Evolutionary conservation across 2,797 vertebrate genomes (phyloP).

Genomic region (Hipposideros larvatus): DNA sequence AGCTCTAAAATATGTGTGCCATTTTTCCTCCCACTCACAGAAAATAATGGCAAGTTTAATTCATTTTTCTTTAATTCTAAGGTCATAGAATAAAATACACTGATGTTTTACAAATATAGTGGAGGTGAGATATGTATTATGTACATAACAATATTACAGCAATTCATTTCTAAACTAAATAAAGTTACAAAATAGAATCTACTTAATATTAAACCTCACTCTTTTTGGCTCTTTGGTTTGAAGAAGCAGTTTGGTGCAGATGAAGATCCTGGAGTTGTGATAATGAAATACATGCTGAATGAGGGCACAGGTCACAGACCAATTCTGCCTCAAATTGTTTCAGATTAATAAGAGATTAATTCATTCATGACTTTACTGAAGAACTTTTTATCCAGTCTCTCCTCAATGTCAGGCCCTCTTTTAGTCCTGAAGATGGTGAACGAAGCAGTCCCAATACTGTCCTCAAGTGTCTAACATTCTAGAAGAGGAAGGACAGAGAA

Average conservation of each 20-base stretch:
- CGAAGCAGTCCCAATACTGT: background rate
- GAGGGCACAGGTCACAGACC: fast-evolving
- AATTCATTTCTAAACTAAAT: constrained; percentile 18
- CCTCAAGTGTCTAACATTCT: background rate
- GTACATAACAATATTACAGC: background rate
- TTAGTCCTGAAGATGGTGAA: background rate
- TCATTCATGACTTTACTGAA: background rate
- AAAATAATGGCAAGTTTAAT: background rate
- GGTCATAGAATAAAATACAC: background rate
- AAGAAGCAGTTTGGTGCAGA: background rate
- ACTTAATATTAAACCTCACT: background rate
- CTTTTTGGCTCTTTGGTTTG: background rate
- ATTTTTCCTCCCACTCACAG: background rate
- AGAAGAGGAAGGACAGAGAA: background rate
- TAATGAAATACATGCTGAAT: background rate
- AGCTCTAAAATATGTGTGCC: background rate
- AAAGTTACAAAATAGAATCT: constrained; percentile 8
- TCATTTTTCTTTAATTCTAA: background rate
- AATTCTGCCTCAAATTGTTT: background rate
- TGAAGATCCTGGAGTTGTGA: background rate
- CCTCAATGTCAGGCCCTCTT: too few species aligned
- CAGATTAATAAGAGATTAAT: background rate
- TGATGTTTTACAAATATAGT: background rate
- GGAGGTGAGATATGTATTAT: background rate
- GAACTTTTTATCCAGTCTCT: background rate